phyloP scores from a whole-genome alignment of 2,888 invertebrate species.

The Chloroclysta siterata region DNA sequence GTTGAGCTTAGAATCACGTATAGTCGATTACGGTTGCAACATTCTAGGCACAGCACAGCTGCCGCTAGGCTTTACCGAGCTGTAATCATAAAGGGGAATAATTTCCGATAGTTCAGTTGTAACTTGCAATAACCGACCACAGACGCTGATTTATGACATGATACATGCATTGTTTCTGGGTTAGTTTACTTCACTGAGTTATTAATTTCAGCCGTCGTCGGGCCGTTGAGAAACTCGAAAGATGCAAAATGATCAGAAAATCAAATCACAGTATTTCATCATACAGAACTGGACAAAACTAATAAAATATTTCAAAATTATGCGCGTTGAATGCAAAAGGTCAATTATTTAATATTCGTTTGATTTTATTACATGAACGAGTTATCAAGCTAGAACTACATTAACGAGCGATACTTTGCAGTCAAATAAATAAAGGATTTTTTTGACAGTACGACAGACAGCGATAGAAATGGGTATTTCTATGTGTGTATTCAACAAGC shows the following conservation, averaged over 20 bases:
- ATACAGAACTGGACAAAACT: not conserved
- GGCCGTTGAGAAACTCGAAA: slow-evolving; percentile 1
- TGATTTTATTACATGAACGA: not conserved
- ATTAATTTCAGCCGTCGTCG: not conserved
- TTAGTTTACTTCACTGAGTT: slow-evolving; percentile 4
- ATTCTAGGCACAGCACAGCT: slow-evolving; percentile 31
- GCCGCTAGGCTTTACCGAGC: slow-evolving; percentile 25
- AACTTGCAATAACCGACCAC: slow-evolving; percentile 43
- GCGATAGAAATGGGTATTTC: no score
- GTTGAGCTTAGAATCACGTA: slow-evolving; percentile 35
- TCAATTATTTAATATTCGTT: not conserved
- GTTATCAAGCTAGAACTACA: no score
- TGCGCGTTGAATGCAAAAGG: not conserved
- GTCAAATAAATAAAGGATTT: no score
- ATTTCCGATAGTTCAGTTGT: slow-evolving; percentile 45
- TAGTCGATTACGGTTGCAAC: slow-evolving; percentile 40
- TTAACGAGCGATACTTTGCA: no score
- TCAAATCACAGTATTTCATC: not conserved
- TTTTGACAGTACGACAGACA: no score
- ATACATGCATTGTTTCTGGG: slow-evolving; percentile 6
- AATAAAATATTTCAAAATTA: not conserved
- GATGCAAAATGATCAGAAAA: not conserved
- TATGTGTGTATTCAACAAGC: no score
- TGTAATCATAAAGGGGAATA: slow-evolving; percentile 46
- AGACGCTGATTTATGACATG: slow-evolving; percentile 41